Conservation (phyloP, 2,888 invertebrate genomes). For the Drosophila yooni region DNA sequence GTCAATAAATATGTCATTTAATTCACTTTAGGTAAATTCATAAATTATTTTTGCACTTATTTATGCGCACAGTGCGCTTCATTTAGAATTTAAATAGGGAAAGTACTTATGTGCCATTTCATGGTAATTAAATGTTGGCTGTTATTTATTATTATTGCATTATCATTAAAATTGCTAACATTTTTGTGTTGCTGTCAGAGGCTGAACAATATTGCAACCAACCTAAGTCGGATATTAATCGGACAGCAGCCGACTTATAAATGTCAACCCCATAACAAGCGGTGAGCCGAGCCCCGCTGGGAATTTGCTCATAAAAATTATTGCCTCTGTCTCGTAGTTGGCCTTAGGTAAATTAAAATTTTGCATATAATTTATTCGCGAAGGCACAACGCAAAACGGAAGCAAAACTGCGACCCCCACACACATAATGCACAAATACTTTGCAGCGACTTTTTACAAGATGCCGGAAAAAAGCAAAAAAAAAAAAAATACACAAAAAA, state of each 20-base stretch:
- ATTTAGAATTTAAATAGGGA: background rate
- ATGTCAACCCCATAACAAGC: conserved; percentile 40
- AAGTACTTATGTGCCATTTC: background rate
- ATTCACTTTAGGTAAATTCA: background rate
- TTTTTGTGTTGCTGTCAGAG: conserved; percentile 11
- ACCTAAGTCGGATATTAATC: conserved; percentile 25
- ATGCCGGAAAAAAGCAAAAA: conserved; percentile 1
- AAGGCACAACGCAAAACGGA: conserved; percentile 47
- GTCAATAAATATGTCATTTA: background rate
- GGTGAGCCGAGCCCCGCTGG: conserved; percentile 26
- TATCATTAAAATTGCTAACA: conserved; percentile 21
- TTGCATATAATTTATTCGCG: conserved; percentile 71
- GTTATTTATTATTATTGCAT: conserved; percentile 11
- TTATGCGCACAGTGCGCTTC: background rate
- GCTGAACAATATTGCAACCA: conserved; percentile 26
- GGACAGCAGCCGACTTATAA: conserved; percentile 28
- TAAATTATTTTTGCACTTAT: background rate
- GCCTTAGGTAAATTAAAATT: conserved; percentile 63
- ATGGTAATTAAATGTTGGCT: background rate
- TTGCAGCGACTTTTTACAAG: conserved; percentile 25
- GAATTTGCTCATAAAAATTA: conserved; percentile 58
- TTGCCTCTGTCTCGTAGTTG: conserved; percentile 44
- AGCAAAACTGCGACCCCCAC: conserved; percentile 11
- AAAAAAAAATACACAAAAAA: background rate
- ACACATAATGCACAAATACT: conserved; percentile 47